A percentile compares a stretch with the other conserved stretches of the same genome.
Conservation (phyloP, 2,797 vertebrate genomes). For the Chelon auratus region DNA sequence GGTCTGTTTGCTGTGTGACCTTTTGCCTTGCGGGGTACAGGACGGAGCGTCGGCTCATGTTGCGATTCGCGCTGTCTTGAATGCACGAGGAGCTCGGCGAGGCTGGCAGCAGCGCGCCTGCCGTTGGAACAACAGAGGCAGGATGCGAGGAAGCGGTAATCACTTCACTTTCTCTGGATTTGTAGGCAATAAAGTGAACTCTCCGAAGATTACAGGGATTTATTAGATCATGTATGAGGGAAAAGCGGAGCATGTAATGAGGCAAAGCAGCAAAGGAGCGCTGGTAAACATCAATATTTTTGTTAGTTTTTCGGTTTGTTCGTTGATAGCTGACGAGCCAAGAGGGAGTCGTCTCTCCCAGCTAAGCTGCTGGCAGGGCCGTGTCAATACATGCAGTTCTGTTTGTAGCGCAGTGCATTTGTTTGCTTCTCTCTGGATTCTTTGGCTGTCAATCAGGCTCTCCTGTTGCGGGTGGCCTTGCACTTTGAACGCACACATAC, state of each 20-base stretch:
- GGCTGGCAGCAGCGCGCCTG: not conserved
- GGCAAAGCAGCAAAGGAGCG: constrained; percentile 2
- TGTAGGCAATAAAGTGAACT: constrained; percentile 6
- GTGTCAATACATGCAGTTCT: constrained; percentile 21
- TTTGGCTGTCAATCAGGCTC: constrained; percentile 52
- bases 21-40: constrained; percentile 35
- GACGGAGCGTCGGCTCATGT: constrained; percentile 58
- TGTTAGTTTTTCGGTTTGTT: constrained; percentile 16
- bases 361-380: constrained; percentile 33
- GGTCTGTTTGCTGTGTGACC: constrained; percentile 21
- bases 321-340: not conserved
- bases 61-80: not conserved
- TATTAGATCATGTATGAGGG: not conserved
- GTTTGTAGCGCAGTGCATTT: constrained; percentile 18
- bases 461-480: constrained; percentile 60
- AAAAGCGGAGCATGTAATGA: not conserved
- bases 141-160: constrained; percentile 19
- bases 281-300: constrained; percentile 10
- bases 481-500: not conserved
- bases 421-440: constrained; percentile 30
- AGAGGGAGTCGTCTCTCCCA: constrained; percentile 15
- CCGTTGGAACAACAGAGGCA: not conserved
- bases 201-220: not conserved
- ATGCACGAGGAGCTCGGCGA: not conserved
- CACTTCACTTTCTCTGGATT: constrained; percentile 8